Evolutionary conservation across 2,888 invertebrate genomes (phyloP), one percentile per base, ranked within the genome.

Genomic region (Paralinhomoeus sp.): DNA sequence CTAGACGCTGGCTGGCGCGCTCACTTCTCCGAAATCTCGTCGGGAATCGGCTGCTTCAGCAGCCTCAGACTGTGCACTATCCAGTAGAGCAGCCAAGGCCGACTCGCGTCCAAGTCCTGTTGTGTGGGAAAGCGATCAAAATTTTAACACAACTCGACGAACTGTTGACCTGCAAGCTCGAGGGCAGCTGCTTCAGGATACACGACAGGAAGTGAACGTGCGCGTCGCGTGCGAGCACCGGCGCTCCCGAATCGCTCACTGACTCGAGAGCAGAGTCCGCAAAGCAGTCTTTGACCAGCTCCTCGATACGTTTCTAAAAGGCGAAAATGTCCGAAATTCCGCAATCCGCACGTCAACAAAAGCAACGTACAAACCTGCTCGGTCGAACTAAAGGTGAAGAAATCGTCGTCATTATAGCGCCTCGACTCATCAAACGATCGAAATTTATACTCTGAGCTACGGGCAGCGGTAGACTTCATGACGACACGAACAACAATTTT

Each of bases 21-120:
- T 22, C 27, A 37, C 24, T 37, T 20, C 18, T 37, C 15, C 20
- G 55, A 55, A 21, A 55, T 46, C 22, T 59, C 68, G 33, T 72
- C 70, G 13, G 72, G 67, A 45, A 80, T 65, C 46, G 70, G 67
- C 49, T 73, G 72, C 49, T 74, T 75, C 33, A 85, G 65, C 49
- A 91, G 67, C 62, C 80, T 76, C 34, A 93, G 69, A 5, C 83
- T 75, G 67, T 97, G 87, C 33, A 91, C 64, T 49, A 82, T 83
- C 97, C 97, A 99, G 62, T 89, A 99, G 56, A 84, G 77, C 48
- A 93, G 69, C 97, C 97, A 97, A 9, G 93, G 77, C 55, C 89
- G 74, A 64, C 89, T 91, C 13, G 84, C 80, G 71, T 97, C 93
- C 51, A 97, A 68, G 58, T 75, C 75, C 74, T 75, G 50, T 21